phyloP scores from a whole-genome alignment of 2,888 invertebrate species.

The Nomada fucata region DNA sequence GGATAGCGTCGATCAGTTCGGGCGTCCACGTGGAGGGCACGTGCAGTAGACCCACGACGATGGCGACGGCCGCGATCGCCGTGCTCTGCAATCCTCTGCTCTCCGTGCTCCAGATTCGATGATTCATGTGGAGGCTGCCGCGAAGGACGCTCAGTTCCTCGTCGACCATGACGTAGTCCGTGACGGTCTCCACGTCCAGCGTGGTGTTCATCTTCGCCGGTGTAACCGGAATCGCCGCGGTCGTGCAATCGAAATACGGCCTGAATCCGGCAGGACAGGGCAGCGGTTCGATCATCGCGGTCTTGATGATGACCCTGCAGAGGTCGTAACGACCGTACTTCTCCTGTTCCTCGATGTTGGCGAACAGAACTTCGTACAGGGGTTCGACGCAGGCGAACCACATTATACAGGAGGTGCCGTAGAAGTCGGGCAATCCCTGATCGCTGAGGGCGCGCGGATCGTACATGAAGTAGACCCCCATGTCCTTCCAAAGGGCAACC shows the following conservation, averaged over 20 bases:
- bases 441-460: slow-evolving; percentile 74
- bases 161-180: slow-evolving; percentile 71
- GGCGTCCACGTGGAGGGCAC: slow-evolving; percentile 86
- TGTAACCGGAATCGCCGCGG: slow-evolving; percentile 64
- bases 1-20: slow-evolving; percentile 86
- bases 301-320: slow-evolving; percentile 73
- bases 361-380: slow-evolving; percentile 72
- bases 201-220: slow-evolving; percentile 63
- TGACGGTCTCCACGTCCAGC: slow-evolving; percentile 72
- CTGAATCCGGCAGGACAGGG: slow-evolving; percentile 77
- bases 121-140: slow-evolving; percentile 73
- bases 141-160: slow-evolving; percentile 72
- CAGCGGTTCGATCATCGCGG: slow-evolving; percentile 74
- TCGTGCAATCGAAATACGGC: slow-evolving; percentile 68
- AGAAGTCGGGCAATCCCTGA: slow-evolving; percentile 66
- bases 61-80: slow-evolving; percentile 86
- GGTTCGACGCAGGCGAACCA: slow-evolving; percentile 81
- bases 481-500: slow-evolving; percentile 79
- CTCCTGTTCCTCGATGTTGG: slow-evolving; percentile 76
- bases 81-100: slow-evolving; percentile 84
- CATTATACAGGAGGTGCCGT: slow-evolving; percentile 75
- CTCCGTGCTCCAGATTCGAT: slow-evolving; percentile 65
- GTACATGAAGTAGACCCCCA: slow-evolving; percentile 79
- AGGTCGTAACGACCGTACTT: slow-evolving; percentile 75
- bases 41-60: slow-evolving; percentile 87